Base-by-base conservation (phyloP, 1,140 invertebrate species). In the Oreohelix idahoensis region DNA sequence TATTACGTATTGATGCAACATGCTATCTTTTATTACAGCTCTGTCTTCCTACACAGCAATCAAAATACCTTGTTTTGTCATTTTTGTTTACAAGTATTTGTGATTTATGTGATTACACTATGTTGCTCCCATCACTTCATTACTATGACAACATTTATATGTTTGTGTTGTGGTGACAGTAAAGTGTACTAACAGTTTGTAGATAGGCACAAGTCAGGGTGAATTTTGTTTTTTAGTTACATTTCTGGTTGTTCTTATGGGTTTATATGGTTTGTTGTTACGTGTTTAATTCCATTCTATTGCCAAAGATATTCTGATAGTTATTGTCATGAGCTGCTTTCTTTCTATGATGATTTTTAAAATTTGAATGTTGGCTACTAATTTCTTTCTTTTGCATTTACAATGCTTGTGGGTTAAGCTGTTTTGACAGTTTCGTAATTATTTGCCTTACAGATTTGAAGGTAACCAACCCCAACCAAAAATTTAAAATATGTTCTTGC, bases 21-120 rank as follows among this genome's bases (percentile, higher is more conserved):
- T 79, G 53, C 58, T 79, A 17, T 51, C 35, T 71, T 81, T 45
- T 51, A 81, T 81, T 70, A n/a, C 42, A 20, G n/a, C 20, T 66
- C 77, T 79, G 35, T 53, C 66, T 71, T 81, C 66, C 79, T 71
- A 71, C 29, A 49, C 42, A 45, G 66, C 79, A 81, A 81, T 81
- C 79, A 81, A 81, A 81, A 81, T 45, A 66, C 79, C 79, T 81
- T 81, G 53, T 81, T 42, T 81, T n/a, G 29, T 45, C 15, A 20
- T 66, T 66, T 66, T 32, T 66, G 63, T 66, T 66, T 66, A 66
- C 29, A 66, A 66, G 63, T 32, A 17, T 36, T 8, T 77, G 53
- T 32, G 10, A 58, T 26, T 49, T 20, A 13, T 36, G 32, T 36
- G 29, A 38, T 35, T 53, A 45, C 15, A 15, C 42, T 45, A 45